Percentiles rank a stretch among this genome's conserved stretches.
Conservation (phyloP, 30 jellyfish, hydroid and myxozoan species). For the Catostylus mosaicus region DNA sequence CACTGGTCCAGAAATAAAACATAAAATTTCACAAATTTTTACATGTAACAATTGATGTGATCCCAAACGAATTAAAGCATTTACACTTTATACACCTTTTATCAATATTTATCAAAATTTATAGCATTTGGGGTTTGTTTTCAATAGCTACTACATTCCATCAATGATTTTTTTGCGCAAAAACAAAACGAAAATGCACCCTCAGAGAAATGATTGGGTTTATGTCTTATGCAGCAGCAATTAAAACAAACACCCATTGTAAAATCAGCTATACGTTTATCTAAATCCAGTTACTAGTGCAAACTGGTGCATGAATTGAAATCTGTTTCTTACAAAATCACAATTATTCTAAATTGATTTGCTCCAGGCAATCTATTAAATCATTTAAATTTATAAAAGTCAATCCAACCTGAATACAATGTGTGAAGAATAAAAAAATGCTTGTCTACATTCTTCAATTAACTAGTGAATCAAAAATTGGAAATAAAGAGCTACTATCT, state of each 20-base stretch:
- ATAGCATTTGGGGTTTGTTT: not conserved
- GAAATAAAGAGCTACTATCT: not conserved
- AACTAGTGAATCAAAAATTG: not conserved
- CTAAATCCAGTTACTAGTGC: too few species aligned
- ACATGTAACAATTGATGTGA: too few species aligned
- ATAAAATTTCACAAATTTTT: too few species aligned
- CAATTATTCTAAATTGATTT: not conserved
- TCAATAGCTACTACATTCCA: not conserved
- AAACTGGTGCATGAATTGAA: too few species aligned
- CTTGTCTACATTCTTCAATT: not conserved
- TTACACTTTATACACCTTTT: not conserved
- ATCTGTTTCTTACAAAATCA: not conserved
- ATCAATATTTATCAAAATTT: not conserved
- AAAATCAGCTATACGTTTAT: too few species aligned
- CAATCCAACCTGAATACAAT: not conserved
- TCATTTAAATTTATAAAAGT: not conserved
- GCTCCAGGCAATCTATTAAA: constrained; percentile 39
- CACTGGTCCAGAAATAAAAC: too few species aligned
- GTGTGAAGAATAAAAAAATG: not conserved
- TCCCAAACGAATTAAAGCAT: not conserved
- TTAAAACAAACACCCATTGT: too few species aligned
- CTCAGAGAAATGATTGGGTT: too few species aligned
- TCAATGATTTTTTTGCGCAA: too few species aligned
- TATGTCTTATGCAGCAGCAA: too few species aligned
- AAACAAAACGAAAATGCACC: too few species aligned